Conservation (phyloP, 2,797 vertebrate species). For the Pantherophis alleghaniensis region DNA sequence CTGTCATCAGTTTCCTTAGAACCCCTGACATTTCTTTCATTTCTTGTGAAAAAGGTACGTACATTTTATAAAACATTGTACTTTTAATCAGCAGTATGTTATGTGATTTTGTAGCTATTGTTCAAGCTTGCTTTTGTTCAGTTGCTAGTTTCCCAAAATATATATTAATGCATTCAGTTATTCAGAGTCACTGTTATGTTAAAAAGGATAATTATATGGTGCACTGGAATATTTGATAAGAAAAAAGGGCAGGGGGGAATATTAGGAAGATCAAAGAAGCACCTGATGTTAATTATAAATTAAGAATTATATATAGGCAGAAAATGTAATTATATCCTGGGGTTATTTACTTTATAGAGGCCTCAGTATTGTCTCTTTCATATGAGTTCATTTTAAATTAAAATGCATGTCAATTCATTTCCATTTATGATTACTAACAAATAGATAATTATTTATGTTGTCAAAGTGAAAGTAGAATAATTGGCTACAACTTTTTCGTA, state of each 20-base stretch:
- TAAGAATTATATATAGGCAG: conserved; percentile 44
- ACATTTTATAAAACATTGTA: not conserved
- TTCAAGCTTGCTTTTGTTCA: conserved; percentile 42
- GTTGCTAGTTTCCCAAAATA: conserved; percentile 41
- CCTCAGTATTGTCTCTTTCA: not conserved
- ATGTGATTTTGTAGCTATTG: conserved; percentile 26
- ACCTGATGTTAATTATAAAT: conserved; percentile 66
- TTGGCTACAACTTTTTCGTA: conserved; percentile 29
- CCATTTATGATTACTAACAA: conserved; percentile 7
- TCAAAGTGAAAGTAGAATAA: conserved; percentile 7
- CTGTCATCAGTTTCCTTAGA: conserved; percentile 35
- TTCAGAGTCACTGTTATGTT: conserved; percentile 46
- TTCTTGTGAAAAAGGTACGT: conserved; percentile 25
- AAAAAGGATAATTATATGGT: conserved; percentile 57
- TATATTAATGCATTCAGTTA: conserved; percentile 46
- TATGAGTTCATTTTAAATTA: conserved; percentile 22
- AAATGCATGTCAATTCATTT: conserved; percentile 18
- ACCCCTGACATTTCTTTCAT: not conserved
- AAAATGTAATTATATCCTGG: conserved; percentile 45
- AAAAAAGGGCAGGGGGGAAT: conserved; percentile 40
- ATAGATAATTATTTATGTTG: conserved; percentile 7
- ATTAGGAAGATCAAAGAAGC: conserved; percentile 58
- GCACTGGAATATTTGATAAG: conserved; percentile 54
- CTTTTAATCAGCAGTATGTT: conserved; percentile 45
- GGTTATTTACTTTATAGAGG: not conserved